Conservation (phyloP, 2,113 vertebrate species). For the Pleuronectes platessa region DNA sequence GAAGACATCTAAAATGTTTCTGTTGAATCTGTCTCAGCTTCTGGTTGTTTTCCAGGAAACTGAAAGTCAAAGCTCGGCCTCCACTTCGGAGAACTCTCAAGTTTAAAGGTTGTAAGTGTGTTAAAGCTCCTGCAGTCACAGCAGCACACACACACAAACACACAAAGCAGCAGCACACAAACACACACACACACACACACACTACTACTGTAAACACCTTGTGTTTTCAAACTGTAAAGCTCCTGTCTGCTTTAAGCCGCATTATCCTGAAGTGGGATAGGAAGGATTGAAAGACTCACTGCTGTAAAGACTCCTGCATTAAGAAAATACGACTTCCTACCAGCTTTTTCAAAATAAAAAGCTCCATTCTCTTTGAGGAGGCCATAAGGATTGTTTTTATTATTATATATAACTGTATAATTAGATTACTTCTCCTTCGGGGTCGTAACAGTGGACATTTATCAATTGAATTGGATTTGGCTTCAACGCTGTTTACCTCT, state of each 20-base stretch:
- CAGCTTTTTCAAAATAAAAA: slow-evolving; percentile 37
- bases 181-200: not conserved
- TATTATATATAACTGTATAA: not conserved
- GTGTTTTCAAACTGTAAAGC: slow-evolving; percentile 64
- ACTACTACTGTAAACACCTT: not conserved
- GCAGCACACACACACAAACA: not conserved
- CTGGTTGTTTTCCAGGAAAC: not conserved
- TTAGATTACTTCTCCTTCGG: too few species aligned
- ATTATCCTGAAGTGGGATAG: slow-evolving; percentile 76
- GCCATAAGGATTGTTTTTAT: not conserved
- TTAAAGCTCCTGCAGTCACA: not conserved
- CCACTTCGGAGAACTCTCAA: not conserved
- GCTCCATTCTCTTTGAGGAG: rapidly evolving
- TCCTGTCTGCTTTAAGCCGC: slow-evolving; percentile 71
- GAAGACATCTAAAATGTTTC: not conserved
- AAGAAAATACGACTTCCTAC: rapidly evolving
- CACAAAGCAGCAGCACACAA: too few species aligned
- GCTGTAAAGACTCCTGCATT: not conserved
- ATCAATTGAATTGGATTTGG: too few species aligned
- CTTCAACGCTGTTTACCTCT: too few species aligned
- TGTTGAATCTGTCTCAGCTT: not conserved
- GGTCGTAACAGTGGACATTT: too few species aligned
- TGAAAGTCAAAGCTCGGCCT: not conserved
- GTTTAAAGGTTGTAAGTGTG: not conserved
- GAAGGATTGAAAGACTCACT: slow-evolving; percentile 58